Percentiles rank a stretch among this genome's conserved stretches.
phyloP scores from a whole-genome alignment of 2,113 vertebrate genomes.

The Strix aluco region DNA sequence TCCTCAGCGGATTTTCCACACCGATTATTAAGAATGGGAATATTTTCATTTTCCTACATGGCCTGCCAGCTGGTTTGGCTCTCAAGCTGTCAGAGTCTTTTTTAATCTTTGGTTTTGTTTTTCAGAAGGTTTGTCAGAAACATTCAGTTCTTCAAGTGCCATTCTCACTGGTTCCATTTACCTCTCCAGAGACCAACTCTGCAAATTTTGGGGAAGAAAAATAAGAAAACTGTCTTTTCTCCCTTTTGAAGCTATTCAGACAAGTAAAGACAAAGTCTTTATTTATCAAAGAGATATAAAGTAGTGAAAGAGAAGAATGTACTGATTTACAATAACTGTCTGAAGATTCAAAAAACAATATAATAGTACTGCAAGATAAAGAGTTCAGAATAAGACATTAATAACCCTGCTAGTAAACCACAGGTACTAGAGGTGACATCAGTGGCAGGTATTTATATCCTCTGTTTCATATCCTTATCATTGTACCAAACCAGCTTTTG shows the following conservation, averaged over 20 bases:
- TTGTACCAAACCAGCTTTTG: neutral
- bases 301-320: neutral
- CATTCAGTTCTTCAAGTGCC: neutral
- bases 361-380: neutral
- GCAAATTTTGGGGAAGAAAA: neutral
- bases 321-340: neutral
- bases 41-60: neutral
- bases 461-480: neutral
- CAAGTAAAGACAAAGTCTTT: neutral
- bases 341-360: neutral
- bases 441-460: neutral
- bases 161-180: neutral
- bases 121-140: constrained; percentile 1
- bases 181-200: neutral
- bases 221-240: neutral
- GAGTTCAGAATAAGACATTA: neutral
- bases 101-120: constrained; percentile 13
- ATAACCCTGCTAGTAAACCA: neutral
- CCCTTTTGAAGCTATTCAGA: neutral
- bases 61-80: neutral
- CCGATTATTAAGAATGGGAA: neutral
- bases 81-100: neutral
- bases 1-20: neutral
- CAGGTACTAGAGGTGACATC: neutral
- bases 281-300: neutral